Evolutionary conservation across 2,113 vertebrate species (phyloP), one percentile per base, ranked within the genome.

Genomic region (Chlorodrepanis virens): DNA sequence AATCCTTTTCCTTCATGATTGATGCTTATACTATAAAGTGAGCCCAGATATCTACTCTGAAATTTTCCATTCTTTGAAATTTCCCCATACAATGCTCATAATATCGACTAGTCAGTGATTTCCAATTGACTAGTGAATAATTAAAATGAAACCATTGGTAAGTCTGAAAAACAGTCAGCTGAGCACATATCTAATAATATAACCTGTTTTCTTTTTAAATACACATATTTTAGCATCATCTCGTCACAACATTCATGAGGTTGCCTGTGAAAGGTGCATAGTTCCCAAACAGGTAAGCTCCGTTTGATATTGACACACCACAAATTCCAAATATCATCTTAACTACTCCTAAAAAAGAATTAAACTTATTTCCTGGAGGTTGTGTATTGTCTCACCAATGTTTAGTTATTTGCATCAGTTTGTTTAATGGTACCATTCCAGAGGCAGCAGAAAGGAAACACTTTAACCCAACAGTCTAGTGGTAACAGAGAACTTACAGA

Each of bases 401-500:
- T 71, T 87, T 57, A 93, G 17, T 42, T 74, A 68, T 70, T 90
- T 83, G 45, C 3, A 4, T 77, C 60, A 9, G 12, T 68, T 77
- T 76, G 35, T 50, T 93, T 89, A 93, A 81, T 49, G 18, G 53
- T 71, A 71, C 18, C 33, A 31, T 44, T 88, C 52, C 86, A 90
- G 80, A 84, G 33, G 44, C 39, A 90, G 68, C 17, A 75, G 76
- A 83, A 90, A 91, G 78, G 60, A 77, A 81, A 71, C 2, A 7
- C 68, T 93, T 89, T 65, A 56, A 44, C 29, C 15, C 56, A 89
- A 74, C n/a, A 78, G 31, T 18, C 17, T 33, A 70, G 37, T 1
- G 0, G 44, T 70, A 85, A 65, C 20, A 60, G 28, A 83, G 39
- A 88, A 70, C 4, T 54, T 77, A 59, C 3, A 33, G n/a, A 88